Conservation (phyloP, 1,140 invertebrate species). For the Forficula auricularia region DNA sequence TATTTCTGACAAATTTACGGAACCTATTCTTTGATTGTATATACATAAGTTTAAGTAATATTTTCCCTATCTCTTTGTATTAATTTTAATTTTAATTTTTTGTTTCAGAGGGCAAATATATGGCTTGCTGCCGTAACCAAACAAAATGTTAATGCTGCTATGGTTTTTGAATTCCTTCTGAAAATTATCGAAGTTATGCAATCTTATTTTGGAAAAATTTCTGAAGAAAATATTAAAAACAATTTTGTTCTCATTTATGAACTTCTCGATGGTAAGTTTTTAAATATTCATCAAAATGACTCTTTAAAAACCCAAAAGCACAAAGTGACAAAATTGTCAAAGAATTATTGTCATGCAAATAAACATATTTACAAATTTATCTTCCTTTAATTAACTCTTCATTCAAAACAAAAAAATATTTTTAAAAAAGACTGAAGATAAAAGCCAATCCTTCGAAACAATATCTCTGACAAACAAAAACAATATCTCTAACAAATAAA, state of each 20-base stretch:
- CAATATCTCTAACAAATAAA: too few species aligned
- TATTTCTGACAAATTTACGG: too few species aligned
- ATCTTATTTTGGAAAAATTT: slow-evolving; percentile 98
- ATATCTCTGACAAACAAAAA: too few species aligned
- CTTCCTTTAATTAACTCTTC: slow-evolving; percentile 3
- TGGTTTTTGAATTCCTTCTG: slow-evolving; percentile 99
- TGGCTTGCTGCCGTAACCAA: slow-evolving; percentile 98
- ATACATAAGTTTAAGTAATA: too few species aligned
- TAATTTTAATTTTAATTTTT: slow-evolving; percentile 11
- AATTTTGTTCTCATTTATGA: slow-evolving; percentile 99
- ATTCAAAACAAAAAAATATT: too few species aligned
- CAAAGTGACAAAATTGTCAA: too few species aligned
- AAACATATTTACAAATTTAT: neutral
- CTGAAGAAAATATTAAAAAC: slow-evolving; percentile 99
- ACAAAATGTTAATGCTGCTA: slow-evolving; percentile 99
- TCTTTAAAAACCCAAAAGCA: neutral
- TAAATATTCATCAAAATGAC: neutral
- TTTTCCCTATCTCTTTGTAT: too few species aligned
- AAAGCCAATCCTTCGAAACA: too few species aligned
- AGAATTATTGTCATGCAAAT: slow-evolving; percentile 2
- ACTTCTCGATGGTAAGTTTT: slow-evolving; percentile 76
- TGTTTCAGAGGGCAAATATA: slow-evolving; percentile 72
- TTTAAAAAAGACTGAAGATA: too few species aligned
- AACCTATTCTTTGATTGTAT: too few species aligned
- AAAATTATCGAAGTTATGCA: slow-evolving; percentile 99